Percentiles rank a stretch among this genome's conserved stretches.
Evolutionary conservation across 1,140 invertebrate species (phyloP).

Genomic region (Caenorhabditis inopinata): DNA sequence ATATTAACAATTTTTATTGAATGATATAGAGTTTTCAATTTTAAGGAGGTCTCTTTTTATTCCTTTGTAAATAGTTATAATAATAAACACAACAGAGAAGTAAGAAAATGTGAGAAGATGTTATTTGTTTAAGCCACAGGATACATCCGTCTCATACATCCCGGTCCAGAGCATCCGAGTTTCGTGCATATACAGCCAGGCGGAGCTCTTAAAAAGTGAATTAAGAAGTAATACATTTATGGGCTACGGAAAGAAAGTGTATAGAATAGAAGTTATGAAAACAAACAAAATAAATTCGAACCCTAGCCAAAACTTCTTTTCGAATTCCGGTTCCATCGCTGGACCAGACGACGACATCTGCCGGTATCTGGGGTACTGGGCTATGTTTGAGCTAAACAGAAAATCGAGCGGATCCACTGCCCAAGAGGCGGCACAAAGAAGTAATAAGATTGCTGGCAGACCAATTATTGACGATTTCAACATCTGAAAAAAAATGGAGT

Average conservation of each 20-base stretch:
- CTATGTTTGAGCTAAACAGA: conserved; percentile 19
- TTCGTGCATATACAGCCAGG: conserved; percentile 1
- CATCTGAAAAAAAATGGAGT: not conserved
- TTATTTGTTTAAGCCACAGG: not conserved
- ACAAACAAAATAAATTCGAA: not conserved
- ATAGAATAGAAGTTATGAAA: not conserved
- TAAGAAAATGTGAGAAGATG: not conserved
- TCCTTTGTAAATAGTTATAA: too few relatives aligned
- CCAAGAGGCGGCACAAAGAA: not conserved
- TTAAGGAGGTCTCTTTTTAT: not conserved
- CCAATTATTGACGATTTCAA: not conserved
- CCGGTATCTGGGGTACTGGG: not conserved
- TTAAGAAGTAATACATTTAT: too few relatives aligned
- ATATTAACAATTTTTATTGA: not conserved
- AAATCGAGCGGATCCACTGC: conserved; percentile 22
- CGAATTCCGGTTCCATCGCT: not conserved
- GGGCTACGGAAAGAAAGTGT: too few relatives aligned
- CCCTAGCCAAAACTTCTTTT: not conserved
- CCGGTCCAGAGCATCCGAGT: not conserved
- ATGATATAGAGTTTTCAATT: not conserved
- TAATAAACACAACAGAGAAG: too few relatives aligned
- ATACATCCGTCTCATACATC: conserved; percentile 7
- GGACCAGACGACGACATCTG: not conserved
- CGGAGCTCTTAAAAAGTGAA: not conserved
- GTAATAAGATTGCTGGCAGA: not conserved